Evolutionary conservation across 2,797 vertebrate genomes (phyloP).

Genomic region (Numenius phaeopus): DNA sequence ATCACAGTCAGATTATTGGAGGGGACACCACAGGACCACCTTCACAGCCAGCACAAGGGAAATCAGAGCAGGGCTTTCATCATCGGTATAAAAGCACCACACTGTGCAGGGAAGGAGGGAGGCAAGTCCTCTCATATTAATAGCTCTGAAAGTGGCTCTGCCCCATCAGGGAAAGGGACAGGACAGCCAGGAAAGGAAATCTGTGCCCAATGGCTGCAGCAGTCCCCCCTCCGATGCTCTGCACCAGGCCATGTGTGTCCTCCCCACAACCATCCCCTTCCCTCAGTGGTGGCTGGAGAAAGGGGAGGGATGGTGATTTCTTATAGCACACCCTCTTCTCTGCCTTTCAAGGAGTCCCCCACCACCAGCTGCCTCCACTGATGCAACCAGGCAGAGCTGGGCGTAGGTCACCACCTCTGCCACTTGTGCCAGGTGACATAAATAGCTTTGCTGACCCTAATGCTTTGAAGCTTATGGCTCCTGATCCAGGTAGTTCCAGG

Average conservation of each 20-base stretch:
- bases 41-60: neutral
- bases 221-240: neutral
- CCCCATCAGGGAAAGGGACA: neutral
- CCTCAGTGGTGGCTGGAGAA: neutral
- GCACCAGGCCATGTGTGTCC: neutral
- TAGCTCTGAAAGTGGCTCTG: neutral
- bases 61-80: neutral
- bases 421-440: neutral
- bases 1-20: neutral
- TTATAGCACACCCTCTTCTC: neutral
- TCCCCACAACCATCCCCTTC: neutral
- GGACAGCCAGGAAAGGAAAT: neutral
- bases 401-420: neutral
- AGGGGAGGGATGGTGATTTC: neutral
- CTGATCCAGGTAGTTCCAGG: neutral
- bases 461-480: neutral
- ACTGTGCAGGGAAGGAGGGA: neutral
- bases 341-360: neutral
- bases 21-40: neutral
- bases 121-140: fast-evolving
- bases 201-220: neutral
- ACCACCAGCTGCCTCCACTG: neutral
- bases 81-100: fast-evolving
- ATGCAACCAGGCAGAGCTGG: neutral
- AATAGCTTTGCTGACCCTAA: conserved; percentile 12